A percentile compares a stretch with the other conserved stretches of the same genome.
Conservation (phyloP, 2,797 vertebrate genomes). For the Dromococcyx pavoninus region DNA sequence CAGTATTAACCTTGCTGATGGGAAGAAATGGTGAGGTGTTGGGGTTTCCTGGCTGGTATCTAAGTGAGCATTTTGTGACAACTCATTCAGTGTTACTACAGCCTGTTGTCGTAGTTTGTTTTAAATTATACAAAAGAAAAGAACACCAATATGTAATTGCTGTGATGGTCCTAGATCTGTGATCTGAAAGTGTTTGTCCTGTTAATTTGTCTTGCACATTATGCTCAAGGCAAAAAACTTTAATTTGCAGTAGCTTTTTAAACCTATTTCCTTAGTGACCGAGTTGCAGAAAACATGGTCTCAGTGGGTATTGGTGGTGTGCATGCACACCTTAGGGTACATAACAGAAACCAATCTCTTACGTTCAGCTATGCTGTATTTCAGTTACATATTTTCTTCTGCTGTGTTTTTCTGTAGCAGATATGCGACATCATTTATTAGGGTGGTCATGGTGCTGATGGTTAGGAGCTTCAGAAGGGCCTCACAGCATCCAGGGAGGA, state of each 20-base stretch:
- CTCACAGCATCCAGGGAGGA: not conserved
- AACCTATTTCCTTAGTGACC: not conserved
- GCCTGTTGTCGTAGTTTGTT: not conserved
- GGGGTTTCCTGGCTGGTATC: not conserved
- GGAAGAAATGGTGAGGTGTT: not conserved
- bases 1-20: not conserved
- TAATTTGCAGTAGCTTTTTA: not conserved
- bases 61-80: not conserved
- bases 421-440: not conserved
- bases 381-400: not conserved
- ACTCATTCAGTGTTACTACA: not conserved
- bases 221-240: too few relatives aligned
- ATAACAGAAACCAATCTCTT: not conserved
- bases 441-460: rapidly evolving
- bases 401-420: not conserved
- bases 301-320: not conserved
- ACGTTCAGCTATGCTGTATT: not conserved
- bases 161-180: not conserved
- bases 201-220: not conserved
- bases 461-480: not conserved
- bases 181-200: not conserved
- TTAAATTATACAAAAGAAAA: not conserved
- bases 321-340: not conserved
- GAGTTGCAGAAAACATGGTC: not conserved
- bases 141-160: not conserved